Evolutionary conservation across 2,797 vertebrate genomes (phyloP).

Genomic region (Typhlichthys eigenmanni): DNA sequence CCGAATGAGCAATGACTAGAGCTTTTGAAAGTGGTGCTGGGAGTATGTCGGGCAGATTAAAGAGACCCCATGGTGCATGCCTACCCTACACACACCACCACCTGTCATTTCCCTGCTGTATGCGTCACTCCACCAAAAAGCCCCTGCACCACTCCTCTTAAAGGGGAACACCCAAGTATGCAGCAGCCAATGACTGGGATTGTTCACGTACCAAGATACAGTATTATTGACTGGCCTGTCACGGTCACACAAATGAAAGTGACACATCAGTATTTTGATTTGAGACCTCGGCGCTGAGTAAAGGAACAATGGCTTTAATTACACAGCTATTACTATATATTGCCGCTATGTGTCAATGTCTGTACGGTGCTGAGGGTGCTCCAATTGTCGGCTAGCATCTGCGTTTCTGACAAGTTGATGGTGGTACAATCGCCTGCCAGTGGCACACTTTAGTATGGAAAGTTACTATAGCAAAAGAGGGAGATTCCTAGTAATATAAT

Average conservation of each 20-base stretch:
- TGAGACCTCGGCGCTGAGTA: too few relatives aligned
- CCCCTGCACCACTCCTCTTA: constrained; percentile 30
- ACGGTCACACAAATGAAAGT: background rate
- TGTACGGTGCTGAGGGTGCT: too few relatives aligned
- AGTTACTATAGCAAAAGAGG: too few relatives aligned
- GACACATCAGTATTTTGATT: background rate
- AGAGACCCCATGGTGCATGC: constrained; percentile 64
- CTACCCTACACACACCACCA: constrained; percentile 63
- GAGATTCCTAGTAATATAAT: too few relatives aligned
- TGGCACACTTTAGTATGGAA: too few relatives aligned
- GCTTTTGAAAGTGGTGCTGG: constrained; percentile 51
- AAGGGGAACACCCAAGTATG: constrained; percentile 23
- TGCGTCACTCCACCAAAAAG: constrained; percentile 30
- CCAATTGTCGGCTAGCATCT: too few relatives aligned
- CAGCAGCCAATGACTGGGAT: background rate
- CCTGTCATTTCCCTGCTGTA: constrained; percentile 65
- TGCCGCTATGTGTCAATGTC: too few relatives aligned
- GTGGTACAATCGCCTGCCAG: too few relatives aligned
- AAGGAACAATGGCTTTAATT: too few relatives aligned
- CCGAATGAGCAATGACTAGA: constrained; percentile 19
- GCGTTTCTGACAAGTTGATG: too few relatives aligned
- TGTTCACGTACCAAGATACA: background rate
- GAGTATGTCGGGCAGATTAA: constrained; percentile 75
- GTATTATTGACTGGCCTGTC: background rate
- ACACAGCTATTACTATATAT: too few relatives aligned